These are phyloP conservation scores for Cynocephalus volans DNA, from an alignment of 2,113 vertebrate species.

Conservation along the genomic window DNA sequence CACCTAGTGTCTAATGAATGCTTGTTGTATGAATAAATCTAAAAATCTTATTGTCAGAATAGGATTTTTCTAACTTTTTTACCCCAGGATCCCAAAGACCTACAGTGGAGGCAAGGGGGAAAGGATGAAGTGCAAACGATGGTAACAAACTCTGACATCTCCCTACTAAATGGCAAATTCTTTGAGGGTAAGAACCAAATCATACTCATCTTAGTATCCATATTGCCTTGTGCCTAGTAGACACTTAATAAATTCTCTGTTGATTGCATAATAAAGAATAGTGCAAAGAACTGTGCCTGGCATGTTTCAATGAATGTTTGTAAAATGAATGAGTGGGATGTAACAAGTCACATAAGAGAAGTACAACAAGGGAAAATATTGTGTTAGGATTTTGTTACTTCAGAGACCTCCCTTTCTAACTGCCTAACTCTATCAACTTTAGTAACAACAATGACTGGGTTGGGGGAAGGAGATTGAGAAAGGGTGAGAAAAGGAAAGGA, in stretches of 20 bases:
- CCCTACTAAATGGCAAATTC: not conserved
- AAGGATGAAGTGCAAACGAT: not conserved
- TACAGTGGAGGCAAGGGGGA: not conserved
- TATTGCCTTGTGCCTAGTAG: not conserved
- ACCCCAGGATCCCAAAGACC: not conserved
- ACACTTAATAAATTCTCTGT: not conserved
- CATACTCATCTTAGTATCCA: not conserved
- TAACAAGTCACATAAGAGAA: not conserved
- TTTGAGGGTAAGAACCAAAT: not conserved
- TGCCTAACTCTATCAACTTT: constrained; percentile 11
- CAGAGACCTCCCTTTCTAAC: not conserved
- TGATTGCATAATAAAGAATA: not conserved
- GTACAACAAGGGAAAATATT: not conserved
- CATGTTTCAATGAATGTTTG: not conserved
- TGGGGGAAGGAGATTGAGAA: not conserved
- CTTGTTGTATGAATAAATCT: constrained; percentile 28
- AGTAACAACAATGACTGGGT: not conserved
- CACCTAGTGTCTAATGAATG: not conserved
- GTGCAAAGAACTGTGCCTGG: not conserved
- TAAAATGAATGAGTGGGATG: constrained; percentile 15
- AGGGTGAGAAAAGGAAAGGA: not conserved
- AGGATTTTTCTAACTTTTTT: constrained; percentile 19
- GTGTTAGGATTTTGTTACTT: not conserved
- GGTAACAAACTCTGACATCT: not conserved
- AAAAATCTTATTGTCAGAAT: not conserved